Conservation (phyloP, 2,113 vertebrate species). For the Corythoichthys haematopterus region DNA sequence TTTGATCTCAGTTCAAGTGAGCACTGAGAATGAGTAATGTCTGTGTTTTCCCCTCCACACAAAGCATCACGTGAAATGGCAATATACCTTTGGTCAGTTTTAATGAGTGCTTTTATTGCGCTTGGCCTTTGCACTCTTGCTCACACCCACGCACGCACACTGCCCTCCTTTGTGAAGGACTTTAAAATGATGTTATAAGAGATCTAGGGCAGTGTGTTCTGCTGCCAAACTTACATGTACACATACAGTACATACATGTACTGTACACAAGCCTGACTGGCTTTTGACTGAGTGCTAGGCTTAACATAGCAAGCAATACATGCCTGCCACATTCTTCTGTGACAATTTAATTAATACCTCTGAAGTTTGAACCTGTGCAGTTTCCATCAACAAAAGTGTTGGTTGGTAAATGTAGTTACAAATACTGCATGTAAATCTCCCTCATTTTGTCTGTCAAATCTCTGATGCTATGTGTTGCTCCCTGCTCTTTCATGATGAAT, state of each 20-base stretch:
- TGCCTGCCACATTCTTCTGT: neutral
- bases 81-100: constrained; percentile 35
- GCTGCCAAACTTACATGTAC: neutral
- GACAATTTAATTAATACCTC: constrained; percentile 3
- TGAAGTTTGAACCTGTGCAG: constrained; percentile 9
- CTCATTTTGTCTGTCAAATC: constrained; percentile 33
- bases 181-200: constrained; percentile 46
- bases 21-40: neutral
- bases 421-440: constrained; percentile 9
- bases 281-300: constrained; percentile 32
- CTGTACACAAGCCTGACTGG: constrained; percentile 36
- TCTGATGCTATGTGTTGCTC: constrained; percentile 26
- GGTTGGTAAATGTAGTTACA: neutral
- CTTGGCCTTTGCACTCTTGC: constrained; percentile 14
- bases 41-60: constrained; percentile 1
- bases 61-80: constrained; percentile 43
- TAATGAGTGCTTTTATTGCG: constrained; percentile 34
- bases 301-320: constrained; percentile 9
- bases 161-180: constrained; percentile 16
- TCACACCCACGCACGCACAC: neutral
- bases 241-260: constrained; percentile 3
- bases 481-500: constrained; percentile 61
- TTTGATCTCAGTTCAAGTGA: neutral
- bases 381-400: neutral
- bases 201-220: constrained; percentile 59